Conservation (phyloP, 2,888 invertebrate genomes). For the Chironomus riparius region DNA sequence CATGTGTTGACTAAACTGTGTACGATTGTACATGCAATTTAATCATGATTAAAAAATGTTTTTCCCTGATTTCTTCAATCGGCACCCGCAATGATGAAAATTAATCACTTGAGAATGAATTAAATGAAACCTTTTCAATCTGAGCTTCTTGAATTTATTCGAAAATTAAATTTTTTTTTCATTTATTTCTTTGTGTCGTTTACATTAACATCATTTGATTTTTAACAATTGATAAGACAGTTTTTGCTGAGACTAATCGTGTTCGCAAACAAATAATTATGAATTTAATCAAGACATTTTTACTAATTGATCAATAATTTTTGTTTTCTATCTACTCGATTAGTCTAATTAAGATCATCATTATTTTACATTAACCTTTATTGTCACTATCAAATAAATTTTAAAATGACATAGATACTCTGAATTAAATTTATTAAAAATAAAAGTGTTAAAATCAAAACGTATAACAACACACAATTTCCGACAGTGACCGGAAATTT, state of each 20-base stretch:
- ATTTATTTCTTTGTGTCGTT: background rate
- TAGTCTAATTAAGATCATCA: too few relatives aligned
- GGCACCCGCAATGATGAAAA: slow-evolving; percentile 6
- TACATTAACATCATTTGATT: slow-evolving; percentile 6
- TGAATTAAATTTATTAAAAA: background rate
- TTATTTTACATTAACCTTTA: too few relatives aligned
- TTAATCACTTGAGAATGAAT: slow-evolving; percentile 1
- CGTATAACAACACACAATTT: background rate
- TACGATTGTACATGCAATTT: slow-evolving; percentile 7
- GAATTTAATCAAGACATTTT: too few relatives aligned
- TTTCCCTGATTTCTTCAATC: background rate
- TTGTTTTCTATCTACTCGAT: too few relatives aligned
- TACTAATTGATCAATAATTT: too few relatives aligned
- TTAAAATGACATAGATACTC: too few relatives aligned
- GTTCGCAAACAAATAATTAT: too few relatives aligned
- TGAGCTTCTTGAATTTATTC: too few relatives aligned
- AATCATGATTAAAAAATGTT: slow-evolving; percentile 3
- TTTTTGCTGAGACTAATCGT: background rate
- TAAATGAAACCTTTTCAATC: slow-evolving; percentile 4
- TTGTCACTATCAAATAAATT: too few relatives aligned
- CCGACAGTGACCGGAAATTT: slow-evolving; percentile 7
- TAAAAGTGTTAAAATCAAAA: background rate
- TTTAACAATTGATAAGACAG: background rate
- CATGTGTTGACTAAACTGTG: background rate
- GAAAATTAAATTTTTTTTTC: background rate